phyloP scores from a whole-genome alignment of 1,140 invertebrate genomes.

The Leguminivora glycinivorella region DNA sequence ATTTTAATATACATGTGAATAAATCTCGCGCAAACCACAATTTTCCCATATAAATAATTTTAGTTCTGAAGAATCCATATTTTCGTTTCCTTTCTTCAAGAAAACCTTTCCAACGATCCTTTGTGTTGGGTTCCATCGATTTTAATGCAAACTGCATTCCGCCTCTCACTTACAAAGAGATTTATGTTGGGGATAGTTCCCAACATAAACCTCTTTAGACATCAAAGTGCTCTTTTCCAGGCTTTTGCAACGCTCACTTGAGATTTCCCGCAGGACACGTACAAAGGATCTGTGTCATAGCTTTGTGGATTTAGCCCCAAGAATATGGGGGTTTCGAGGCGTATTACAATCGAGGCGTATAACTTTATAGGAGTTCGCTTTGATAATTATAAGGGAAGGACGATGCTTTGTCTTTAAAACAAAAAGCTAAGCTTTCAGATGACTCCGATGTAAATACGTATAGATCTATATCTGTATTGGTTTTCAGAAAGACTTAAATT shows the following conservation, averaged over 20 bases:
- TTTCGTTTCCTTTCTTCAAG: neutral
- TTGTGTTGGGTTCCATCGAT: constrained; percentile 22
- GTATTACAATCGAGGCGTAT: neutral
- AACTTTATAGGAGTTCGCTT: too few species aligned
- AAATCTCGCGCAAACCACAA: neutral
- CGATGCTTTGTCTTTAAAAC: too few species aligned
- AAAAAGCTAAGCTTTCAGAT: too few species aligned
- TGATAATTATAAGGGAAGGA: too few species aligned
- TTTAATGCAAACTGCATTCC: constrained; percentile 28
- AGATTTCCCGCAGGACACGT: constrained; percentile 4
- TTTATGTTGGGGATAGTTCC: too few species aligned
- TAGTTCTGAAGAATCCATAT: neutral
- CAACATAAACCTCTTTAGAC: constrained; percentile 7
- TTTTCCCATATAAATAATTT: neutral
- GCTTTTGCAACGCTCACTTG: constrained; percentile 1
- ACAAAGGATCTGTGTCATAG: constrained; percentile 22
- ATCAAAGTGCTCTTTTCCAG: constrained; percentile 23
- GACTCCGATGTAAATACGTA: too few species aligned
- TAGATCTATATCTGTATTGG: too few species aligned
- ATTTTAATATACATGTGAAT: too few species aligned
- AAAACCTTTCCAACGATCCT: neutral
- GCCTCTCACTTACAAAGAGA: constrained; percentile 14
- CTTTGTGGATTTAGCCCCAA: neutral
- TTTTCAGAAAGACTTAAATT: too few species aligned
- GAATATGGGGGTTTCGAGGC: neutral